Evolutionary conservation across 1,140 invertebrate species (phyloP).

Genomic region (Polypedilum pembai): DNA sequence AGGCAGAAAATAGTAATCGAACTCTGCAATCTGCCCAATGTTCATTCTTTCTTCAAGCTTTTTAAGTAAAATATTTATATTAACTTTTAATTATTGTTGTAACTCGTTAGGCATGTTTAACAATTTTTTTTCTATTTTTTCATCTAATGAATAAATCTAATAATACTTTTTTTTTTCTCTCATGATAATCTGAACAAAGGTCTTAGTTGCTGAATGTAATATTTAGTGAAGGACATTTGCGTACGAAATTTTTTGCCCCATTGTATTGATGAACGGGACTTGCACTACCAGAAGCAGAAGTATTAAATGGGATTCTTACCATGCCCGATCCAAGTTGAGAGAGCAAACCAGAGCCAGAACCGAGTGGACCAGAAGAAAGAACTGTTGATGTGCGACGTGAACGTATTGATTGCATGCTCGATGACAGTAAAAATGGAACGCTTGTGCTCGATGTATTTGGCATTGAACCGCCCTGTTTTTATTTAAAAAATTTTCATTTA

Average conservation of each 20-base stretch:
- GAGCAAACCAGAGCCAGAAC: constrained; percentile 60
- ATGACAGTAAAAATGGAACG: constrained; percentile 71
- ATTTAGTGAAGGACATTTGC: constrained; percentile 65
- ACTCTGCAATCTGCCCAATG: constrained; percentile 9
- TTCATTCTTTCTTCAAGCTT: neutral
- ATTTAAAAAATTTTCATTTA: neutral
- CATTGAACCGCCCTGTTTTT: constrained; percentile 68
- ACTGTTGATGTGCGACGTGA: constrained; percentile 66
- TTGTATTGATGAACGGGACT: constrained; percentile 46
- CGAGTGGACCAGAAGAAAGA: constrained; percentile 44
- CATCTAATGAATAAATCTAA: neutral
- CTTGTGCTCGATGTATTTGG: constrained; percentile 75
- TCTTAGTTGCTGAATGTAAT: constrained; percentile 50
- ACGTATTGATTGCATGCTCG: constrained; percentile 73
- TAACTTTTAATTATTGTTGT: constrained; percentile 10
- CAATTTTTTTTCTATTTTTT: neutral
- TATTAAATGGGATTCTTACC: constrained; percentile 69
- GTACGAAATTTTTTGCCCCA: constrained; percentile 60
- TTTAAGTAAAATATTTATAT: neutral
- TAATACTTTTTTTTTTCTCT: neutral
- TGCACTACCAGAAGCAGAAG: constrained; percentile 50
- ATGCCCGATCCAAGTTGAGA: constrained; percentile 79
- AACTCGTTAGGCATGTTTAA: neutral
- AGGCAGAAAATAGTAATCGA: constrained; percentile 15
- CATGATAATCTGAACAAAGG: neutral